Conservation (phyloP, 2,797 vertebrate genomes). For the Lutjanus argentimaculatus region DNA sequence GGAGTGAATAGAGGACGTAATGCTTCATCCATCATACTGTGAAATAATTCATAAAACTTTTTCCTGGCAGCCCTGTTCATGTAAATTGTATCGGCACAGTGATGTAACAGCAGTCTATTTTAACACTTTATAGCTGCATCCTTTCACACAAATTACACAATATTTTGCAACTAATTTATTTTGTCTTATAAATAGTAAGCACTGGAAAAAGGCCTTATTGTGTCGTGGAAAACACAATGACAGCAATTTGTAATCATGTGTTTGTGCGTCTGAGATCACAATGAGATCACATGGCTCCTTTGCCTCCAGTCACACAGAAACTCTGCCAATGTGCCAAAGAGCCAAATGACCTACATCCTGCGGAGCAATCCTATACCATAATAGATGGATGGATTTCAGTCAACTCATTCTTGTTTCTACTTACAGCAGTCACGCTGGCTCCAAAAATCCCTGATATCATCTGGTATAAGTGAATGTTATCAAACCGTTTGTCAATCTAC, state of each 20-base stretch:
- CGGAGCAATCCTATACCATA: slow-evolving; percentile 53
- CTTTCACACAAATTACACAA: not conserved
- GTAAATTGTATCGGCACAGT: not conserved
- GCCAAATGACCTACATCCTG: slow-evolving; percentile 52
- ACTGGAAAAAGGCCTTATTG: not conserved
- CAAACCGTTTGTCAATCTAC: not conserved
- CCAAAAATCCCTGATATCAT: slow-evolving; percentile 41
- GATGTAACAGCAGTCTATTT: not conserved
- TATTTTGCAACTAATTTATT: not conserved
- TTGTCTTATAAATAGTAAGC: not conserved
- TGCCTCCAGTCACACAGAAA: slow-evolving; percentile 20
- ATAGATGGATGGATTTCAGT: slow-evolving; percentile 55
- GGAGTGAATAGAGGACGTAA: not conserved
- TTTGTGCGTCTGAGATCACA: slow-evolving; percentile 14
- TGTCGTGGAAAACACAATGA: slow-evolving; percentile 20
- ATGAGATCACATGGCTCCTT: slow-evolving; percentile 23
- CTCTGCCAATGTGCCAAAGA: slow-evolving; percentile 33
- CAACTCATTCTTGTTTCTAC: slow-evolving; percentile 34
- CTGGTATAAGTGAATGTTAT: not conserved
- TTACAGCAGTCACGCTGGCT: slow-evolving; percentile 18
- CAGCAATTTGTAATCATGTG: not conserved
- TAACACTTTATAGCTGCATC: not conserved
- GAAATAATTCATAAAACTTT: not conserved
- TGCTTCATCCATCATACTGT: not conserved
- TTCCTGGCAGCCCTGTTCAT: not conserved